phyloP scores from a whole-genome alignment of 2,113 vertebrate genomes.

The Lepisosteus osseus region DNA sequence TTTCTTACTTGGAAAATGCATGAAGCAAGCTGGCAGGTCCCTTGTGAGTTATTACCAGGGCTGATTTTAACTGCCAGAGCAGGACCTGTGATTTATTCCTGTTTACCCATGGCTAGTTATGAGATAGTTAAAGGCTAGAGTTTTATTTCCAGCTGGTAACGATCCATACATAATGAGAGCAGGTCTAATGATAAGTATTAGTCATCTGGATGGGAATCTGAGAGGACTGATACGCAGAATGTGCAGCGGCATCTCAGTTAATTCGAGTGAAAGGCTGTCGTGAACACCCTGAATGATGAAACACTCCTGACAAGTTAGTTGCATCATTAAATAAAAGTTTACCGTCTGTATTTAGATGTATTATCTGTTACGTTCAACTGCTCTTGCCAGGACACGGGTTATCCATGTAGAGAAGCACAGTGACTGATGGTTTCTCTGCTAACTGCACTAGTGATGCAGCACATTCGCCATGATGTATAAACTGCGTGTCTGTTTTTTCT shows the following conservation, averaged over 20 bases:
- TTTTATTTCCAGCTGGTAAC: slow-evolving; percentile 13
- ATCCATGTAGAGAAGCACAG: too few species aligned
- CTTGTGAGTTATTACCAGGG: slow-evolving; percentile 8
- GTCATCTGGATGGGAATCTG: slow-evolving; percentile 8
- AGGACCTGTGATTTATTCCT: slow-evolving; percentile 19
- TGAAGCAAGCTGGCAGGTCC: not conserved
- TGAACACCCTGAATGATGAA: slow-evolving; percentile 4
- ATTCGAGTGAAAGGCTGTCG: not conserved
- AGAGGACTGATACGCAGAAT: not conserved
- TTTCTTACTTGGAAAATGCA: not conserved
- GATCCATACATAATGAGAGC: slow-evolving; percentile 18
- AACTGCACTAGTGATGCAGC: too few species aligned
- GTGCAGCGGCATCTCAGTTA: not conserved
- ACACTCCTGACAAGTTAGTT: slow-evolving; percentile 8
- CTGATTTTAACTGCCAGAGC: slow-evolving; percentile 6
- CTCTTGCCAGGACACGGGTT: too few species aligned
- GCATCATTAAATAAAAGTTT: slow-evolving; percentile 11
- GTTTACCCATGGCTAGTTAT: slow-evolving; percentile 26
- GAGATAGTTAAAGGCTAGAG: slow-evolving; percentile 18
- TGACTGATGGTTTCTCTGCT: too few species aligned
- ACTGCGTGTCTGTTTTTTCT: too few species aligned
- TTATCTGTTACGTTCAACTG: too few species aligned
- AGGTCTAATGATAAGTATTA: slow-evolving; percentile 15
- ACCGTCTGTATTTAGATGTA: too few species aligned
- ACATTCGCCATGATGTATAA: too few species aligned